Base-by-base conservation (phyloP, 1,140 invertebrate species). In the Cryptotermes secundus region DNA sequence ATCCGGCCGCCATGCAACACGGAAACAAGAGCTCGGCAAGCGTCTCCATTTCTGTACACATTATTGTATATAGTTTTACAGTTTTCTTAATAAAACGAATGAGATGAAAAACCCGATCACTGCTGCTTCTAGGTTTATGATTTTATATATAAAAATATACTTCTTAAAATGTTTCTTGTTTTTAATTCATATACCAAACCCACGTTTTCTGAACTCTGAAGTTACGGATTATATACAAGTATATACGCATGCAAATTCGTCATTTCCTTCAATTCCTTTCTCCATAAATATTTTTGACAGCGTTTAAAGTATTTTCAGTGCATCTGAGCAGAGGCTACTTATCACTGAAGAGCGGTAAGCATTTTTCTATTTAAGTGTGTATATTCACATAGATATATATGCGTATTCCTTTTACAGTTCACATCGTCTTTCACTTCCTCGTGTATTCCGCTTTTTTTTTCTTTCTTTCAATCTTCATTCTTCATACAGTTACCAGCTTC, bases 1-100 rank as follows among this genome's bases (percentile, higher is more conserved):
- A 95, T 89, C 95, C 95, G 85, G 95, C 95, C 65, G 95, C 95
- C 16, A 96, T 96, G 95, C 95, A 96, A 89, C 95, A 96, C 87
- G 95, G 95, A 42, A 91, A 91, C 86, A 91, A 83, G 82, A 83
- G 81, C 34, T 85, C 82, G 38, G 83, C 85, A 26, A 85, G 85
- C 59, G 85, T 85, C 34, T 85, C 72, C 22, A 83, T 83, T 80
- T 85, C 85, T 81, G 85, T 85, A 34, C 85, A 85, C 82, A 80
- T 85, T 80, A 45, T 85, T 81, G 85, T 85, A 80, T 83, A 85
- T 72, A 85, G 79, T 80, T 83, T 85, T 65, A 85, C 85, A 85
- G 85, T 85, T 80, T 85, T 83, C 82, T 79, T 85, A 80, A 83
- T 85, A 83, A 83, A 85, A 53, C 82, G 82, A 85, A 79, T 85